phyloP scores from a whole-genome alignment of 2,888 invertebrate genomes.

The Conops quadrifasciatus region DNA sequence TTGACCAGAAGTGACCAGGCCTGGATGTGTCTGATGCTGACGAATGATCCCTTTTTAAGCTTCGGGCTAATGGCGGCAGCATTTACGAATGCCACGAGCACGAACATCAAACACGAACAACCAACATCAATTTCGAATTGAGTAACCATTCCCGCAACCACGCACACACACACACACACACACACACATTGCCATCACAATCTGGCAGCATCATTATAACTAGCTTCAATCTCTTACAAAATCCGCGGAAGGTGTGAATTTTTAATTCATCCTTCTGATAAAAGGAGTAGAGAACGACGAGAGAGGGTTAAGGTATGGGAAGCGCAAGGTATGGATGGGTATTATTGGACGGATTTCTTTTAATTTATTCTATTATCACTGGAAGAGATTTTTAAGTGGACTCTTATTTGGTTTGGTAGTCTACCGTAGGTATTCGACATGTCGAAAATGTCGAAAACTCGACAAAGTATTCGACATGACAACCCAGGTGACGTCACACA shows the following conservation, averaged over 20 bases:
- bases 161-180: neutral
- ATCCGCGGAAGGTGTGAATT: slow-evolving; percentile 22
- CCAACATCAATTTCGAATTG: too few species aligned
- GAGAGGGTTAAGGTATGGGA: neutral
- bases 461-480: too few species aligned
- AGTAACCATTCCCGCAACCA: too few species aligned
- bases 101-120: neutral
- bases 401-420: too few species aligned
- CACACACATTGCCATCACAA: neutral
- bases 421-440: too few species aligned
- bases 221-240: too few species aligned
- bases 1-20: neutral
- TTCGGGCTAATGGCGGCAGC: neutral
- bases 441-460: too few species aligned
- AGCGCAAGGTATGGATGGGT: neutral
- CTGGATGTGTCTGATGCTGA: neutral
- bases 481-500: too few species aligned
- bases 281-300: neutral
- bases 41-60: neutral
- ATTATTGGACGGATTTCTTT: too few species aligned
- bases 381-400: too few species aligned
- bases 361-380: too few species aligned
- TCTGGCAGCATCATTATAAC: slow-evolving; percentile 1
- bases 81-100: neutral
- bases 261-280: slow-evolving; percentile 13